These are phyloP conservation scores for Antheraea yamamai DNA, from an alignment of 2,888 invertebrate species.

Conservation along the genomic window DNA sequence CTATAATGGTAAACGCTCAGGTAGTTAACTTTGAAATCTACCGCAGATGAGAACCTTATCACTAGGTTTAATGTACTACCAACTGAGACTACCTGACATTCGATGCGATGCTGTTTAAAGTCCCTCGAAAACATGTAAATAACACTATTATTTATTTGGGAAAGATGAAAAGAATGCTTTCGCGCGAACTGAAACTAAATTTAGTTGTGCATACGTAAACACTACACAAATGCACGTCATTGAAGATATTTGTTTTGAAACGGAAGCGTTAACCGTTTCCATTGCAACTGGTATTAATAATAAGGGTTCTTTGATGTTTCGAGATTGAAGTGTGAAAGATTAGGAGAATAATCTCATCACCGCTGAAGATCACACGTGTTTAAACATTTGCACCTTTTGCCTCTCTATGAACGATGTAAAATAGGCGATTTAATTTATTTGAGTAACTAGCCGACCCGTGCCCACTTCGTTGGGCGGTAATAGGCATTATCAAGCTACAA, in stretches of 20 bases:
- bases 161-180: conserved; percentile 4
- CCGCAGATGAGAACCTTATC: neutral
- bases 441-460: no score
- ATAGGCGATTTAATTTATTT: no score
- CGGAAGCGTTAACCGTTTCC: conserved; percentile 4
- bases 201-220: conserved; percentile 1
- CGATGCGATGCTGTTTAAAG: neutral
- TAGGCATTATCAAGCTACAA: no score
- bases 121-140: neutral
- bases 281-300: neutral
- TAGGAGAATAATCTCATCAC: neutral
- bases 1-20: neutral
- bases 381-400: no score
- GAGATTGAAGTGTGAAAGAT: neutral
- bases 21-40: neutral
- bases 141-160: neutral
- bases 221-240: conserved; percentile 11
- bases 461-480: no score
- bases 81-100: neutral
- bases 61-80: neutral
- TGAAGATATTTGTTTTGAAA: neutral
- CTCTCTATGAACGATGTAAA: no score
- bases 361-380: neutral
- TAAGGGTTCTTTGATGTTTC: conserved; percentile 8
- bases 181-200: neutral